Conservation (phyloP, 2,888 invertebrate species). For the Sycophila texana region DNA sequence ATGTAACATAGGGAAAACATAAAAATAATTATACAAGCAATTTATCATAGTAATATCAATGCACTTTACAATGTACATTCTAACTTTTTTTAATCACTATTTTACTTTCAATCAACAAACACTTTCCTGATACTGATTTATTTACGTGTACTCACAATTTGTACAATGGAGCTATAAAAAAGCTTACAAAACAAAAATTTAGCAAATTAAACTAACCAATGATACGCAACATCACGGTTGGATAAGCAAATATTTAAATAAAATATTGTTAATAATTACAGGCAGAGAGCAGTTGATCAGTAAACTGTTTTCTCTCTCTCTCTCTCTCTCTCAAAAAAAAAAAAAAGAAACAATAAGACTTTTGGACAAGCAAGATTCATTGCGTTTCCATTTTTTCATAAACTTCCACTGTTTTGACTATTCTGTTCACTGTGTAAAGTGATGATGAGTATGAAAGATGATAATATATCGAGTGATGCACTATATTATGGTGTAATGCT, state of each 20-base stretch:
- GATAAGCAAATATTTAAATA: conserved; percentile 34
- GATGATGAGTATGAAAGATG: conserved; percentile 39
- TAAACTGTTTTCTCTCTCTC: conserved; percentile 54
- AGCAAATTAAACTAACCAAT: conserved; percentile 46
- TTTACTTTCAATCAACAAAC: conserved; percentile 48
- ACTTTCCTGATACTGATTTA: conserved; percentile 24
- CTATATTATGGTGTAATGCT: conserved; percentile 3
- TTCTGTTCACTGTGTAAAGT: conserved; percentile 39
- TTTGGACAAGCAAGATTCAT: conserved; percentile 53
- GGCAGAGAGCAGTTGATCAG: conserved; percentile 50
- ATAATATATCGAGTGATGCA: conserved; percentile 34
- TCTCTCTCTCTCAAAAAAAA: too few relatives aligned
- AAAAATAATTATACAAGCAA: conserved; percentile 43
- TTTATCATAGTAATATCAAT: conserved; percentile 24
- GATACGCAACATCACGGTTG: conserved; percentile 21
- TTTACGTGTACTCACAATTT: conserved; percentile 38
- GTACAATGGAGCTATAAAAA: conserved; percentile 33
- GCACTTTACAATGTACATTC: conserved; percentile 27
- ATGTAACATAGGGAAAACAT: conserved; percentile 40
- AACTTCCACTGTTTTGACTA: conserved; percentile 15
- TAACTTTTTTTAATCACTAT: background rate
- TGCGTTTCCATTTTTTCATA: conserved; percentile 21
- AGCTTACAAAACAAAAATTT: conserved; percentile 45
- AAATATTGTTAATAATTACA: conserved; percentile 30
- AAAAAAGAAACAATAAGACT: conserved; percentile 20